phyloP scores from a whole-genome alignment of 2,888 invertebrate species.

The Sinhomidia bicolor region DNA sequence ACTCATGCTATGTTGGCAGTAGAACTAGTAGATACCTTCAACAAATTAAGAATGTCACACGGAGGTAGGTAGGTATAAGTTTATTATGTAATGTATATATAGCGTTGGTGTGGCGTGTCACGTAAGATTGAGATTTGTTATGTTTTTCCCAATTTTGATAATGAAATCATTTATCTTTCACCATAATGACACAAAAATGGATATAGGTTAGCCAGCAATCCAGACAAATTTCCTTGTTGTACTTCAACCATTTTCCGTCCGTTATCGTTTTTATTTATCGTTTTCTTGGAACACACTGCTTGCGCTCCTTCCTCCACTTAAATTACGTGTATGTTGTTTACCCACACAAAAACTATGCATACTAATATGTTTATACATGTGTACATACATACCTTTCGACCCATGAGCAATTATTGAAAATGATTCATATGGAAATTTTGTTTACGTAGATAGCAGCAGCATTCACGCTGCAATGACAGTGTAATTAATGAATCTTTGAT shows the following conservation, averaged over 20 bases:
- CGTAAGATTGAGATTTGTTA: neutral
- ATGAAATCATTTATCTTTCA: neutral
- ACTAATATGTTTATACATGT: neutral
- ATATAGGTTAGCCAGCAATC: neutral
- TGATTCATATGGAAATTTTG: slow-evolving; percentile 1
- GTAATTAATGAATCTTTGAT: slow-evolving; percentile 66
- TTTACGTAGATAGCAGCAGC: neutral
- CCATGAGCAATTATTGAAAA: neutral
- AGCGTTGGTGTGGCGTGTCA: neutral
- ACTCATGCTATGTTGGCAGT: too few species aligned
- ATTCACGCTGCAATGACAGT: slow-evolving; percentile 41
- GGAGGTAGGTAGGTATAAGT: too few species aligned
- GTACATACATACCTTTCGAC: neutral
- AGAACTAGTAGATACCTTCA: too few species aligned
- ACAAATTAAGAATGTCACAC: too few species aligned
- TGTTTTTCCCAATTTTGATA: neutral
- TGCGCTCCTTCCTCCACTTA: neutral
- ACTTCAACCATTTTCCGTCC: neutral
- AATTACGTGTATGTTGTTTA: neutral
- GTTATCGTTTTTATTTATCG: neutral
- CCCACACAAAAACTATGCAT: neutral
- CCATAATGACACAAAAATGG: neutral
- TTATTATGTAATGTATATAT: too few species aligned
- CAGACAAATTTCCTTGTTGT: slow-evolving; percentile 30
- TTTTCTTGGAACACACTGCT: slow-evolving; percentile 51